Base-by-base conservation (phyloP, 2,113 vertebrate species). In the Sceloporus tristichus region DNA sequence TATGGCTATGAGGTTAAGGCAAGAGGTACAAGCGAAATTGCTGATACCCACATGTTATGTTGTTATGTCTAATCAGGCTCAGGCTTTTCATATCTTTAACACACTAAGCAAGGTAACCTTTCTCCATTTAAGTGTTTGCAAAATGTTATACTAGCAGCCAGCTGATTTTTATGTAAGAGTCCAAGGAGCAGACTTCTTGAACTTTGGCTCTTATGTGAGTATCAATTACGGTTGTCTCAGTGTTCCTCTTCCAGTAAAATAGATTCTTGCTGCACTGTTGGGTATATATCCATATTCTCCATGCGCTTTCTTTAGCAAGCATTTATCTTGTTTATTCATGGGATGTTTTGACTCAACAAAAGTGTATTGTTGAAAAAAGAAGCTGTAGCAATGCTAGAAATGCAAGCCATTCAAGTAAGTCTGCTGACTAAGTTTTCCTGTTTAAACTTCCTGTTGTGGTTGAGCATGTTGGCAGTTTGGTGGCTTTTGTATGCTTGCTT, bases 391-490 rank as follows among this genome's bases (percentile, higher is more conserved):
- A 38, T 59, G 5, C 18, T 86, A 53, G n/a, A 82, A 89, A 74
- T 65, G 34, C 0, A 2, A 90, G 0, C 2, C 21, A 90, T 34
- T 85, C 84, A 68, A 77, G 82, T 4, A 29, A 87, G 38, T 89
- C 83, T 38, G 40, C 77, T 88, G 54, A 27, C 80, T 92, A 10
- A 40, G n/a, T 90, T 59, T 66, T 87, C 85, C 91, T 91, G 29
- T 68, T 86, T 68, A 25, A 54, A 48, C 40, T 59, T 82, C 79
- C 48, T 92, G 56, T 48, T 88, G 76, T 77, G 78, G 27, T 21
- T 65, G 19, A 27, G 56, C 38, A 82, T 42, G 53, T 29, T 82
- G 21, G 18, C 5, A 70, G 48, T 40, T 75, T 25, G 18, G 18
- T 3, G 29, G 11, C 10, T 0, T 5, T 0, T 66, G 34, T 40